These are phyloP conservation scores for Scatophagus argus DNA, from an alignment of 2,113 vertebrate genomes.

Conservation along the genomic window DNA sequence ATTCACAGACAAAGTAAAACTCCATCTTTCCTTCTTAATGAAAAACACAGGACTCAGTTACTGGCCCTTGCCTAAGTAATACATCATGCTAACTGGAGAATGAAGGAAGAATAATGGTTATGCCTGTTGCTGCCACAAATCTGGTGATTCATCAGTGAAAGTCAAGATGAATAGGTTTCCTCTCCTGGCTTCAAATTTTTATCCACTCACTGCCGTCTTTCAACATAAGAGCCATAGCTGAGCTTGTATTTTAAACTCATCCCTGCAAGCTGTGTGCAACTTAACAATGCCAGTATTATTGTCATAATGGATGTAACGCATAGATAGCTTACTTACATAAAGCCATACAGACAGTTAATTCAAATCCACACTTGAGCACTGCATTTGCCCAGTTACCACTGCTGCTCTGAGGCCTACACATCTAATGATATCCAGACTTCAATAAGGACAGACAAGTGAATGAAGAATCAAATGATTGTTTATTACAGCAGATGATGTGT, in stretches of 20 bases:
- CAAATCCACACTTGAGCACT: conserved; percentile 1
- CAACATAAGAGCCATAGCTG: conserved; percentile 10
- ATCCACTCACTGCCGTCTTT: conserved; percentile 38
- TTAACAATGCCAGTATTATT: not conserved
- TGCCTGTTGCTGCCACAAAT: conserved; percentile 69
- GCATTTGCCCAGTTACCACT: not conserved
- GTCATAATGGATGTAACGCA: conserved; percentile 12
- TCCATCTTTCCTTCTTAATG: conserved; percentile 57
- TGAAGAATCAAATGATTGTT: no score
- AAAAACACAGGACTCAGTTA: conserved; percentile 59
- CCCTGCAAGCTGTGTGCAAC: conserved; percentile 6
- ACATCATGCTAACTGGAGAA: conserved; percentile 70
- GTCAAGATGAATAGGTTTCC: conserved; percentile 61
- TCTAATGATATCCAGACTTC: not conserved
- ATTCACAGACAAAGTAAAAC: conserved; percentile 40
- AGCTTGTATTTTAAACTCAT: conserved; percentile 41
- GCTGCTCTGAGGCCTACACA: not conserved
- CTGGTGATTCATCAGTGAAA: conserved; percentile 65
- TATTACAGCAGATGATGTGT: no score
- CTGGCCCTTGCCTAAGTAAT: conserved; percentile 58
- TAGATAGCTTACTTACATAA: conserved; percentile 12
- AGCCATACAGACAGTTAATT: not conserved
- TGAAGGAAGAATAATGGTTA: conserved; percentile 74
- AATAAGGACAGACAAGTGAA: no score
- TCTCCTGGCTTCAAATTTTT: conserved; percentile 62